These are phyloP conservation scores for Eudemis profundana DNA, from an alignment of 2,888 invertebrate genomes.

Conservation along the genomic window DNA sequence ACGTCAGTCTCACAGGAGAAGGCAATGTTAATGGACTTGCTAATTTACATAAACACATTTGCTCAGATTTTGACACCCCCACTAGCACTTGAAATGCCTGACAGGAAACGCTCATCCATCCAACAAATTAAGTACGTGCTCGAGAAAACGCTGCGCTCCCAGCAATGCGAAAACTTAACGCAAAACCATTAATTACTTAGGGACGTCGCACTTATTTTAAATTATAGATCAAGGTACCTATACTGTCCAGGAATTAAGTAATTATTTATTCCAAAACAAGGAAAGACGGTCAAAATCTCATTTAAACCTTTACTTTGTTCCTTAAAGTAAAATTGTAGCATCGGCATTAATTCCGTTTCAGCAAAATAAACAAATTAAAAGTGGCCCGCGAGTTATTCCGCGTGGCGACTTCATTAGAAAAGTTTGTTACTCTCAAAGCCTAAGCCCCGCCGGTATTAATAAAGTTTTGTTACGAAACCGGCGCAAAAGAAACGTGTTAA, in stretches of 20 bases:
- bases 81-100: slow-evolving; percentile 76
- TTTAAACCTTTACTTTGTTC: slow-evolving; percentile 42
- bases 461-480: slow-evolving; percentile 80
- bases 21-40: slow-evolving; percentile 76
- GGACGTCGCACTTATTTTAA: neutral
- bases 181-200: neutral
- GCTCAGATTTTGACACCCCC: slow-evolving; percentile 79
- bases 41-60: slow-evolving; percentile 83
- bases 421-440: slow-evolving; percentile 81
- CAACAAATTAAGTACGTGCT: slow-evolving; percentile 37
- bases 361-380: slow-evolving; percentile 78
- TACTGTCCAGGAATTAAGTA: neutral
- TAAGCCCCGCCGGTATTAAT: slow-evolving; percentile 81
- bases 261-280: slow-evolving; percentile 9
- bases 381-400: slow-evolving; percentile 76
- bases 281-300: slow-evolving; percentile 22
- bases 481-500: slow-evolving; percentile 83
- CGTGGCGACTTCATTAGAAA: slow-evolving; percentile 82
- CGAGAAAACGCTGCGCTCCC: slow-evolving; percentile 4
- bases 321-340: slow-evolving; percentile 30
- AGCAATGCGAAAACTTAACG: neutral
- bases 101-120: slow-evolving; percentile 57
- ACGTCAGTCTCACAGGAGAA: slow-evolving; percentile 59
- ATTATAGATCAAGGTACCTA: slow-evolving; percentile 12
- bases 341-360: slow-evolving; percentile 39